A percentile compares a stretch with the other conserved stretches of the same genome.
phyloP scores from a whole-genome alignment of 2,888 invertebrate genomes.

The Drosophila cracens region DNA sequence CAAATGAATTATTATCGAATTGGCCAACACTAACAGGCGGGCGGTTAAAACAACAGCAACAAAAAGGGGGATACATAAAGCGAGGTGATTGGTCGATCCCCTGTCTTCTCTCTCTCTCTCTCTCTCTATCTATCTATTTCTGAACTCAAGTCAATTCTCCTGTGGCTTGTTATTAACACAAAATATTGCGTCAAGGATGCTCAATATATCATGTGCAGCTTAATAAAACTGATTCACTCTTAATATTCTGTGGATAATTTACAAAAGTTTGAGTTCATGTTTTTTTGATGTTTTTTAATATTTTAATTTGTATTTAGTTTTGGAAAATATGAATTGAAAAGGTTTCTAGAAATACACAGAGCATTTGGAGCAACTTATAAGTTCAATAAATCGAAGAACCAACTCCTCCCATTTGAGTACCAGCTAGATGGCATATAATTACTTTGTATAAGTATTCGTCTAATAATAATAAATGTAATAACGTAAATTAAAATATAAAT shows the following conservation, averaged over 20 bases:
- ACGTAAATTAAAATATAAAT: neutral
- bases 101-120: neutral
- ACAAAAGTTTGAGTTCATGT: neutral
- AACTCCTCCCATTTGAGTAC: neutral
- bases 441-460: neutral
- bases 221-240: neutral
- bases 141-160: slow-evolving; percentile 9
- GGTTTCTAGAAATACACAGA: neutral
- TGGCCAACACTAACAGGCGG: slow-evolving; percentile 29
- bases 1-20: slow-evolving; percentile 75
- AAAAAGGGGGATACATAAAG: neutral
- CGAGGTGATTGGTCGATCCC: slow-evolving; percentile 34
- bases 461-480: neutral
- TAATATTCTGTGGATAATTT: neutral
- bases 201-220: slow-evolving; percentile 4
- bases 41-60: neutral
- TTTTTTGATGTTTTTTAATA: no score
- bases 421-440: neutral
- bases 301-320: neutral
- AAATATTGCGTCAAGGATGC: slow-evolving; percentile 41
- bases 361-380: neutral
- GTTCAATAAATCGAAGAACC: neutral
- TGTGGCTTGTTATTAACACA: slow-evolving; percentile 40
- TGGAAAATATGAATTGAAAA: neutral
- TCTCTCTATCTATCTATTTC: neutral